Evolutionary conservation across 2,888 invertebrate species (phyloP).

Genomic region (Caenorhabditis sinica): DNA sequence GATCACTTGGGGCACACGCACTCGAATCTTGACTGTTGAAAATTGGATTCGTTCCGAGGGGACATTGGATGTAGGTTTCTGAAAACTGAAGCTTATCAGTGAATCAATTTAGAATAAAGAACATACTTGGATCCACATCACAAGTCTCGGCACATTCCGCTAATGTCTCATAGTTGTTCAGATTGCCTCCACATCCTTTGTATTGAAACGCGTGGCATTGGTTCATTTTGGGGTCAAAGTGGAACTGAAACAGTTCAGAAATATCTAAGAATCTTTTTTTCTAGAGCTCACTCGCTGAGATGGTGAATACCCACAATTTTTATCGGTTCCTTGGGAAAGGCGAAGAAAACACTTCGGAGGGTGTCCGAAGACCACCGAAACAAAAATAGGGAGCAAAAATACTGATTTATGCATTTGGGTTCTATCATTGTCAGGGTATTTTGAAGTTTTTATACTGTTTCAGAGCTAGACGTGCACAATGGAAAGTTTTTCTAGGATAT

Average conservation of each 20-base stretch:
- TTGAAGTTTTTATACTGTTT: slow-evolving; percentile 12
- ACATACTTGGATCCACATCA: slow-evolving; percentile 30
- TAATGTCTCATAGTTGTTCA: slow-evolving; percentile 42
- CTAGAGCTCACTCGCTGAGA: slow-evolving; percentile 13
- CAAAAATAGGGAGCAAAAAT: not conserved
- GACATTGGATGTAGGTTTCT: slow-evolving; percentile 45
- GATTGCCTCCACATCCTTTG: slow-evolving; percentile 43
- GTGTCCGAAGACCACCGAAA: not conserved
- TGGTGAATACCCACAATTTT: slow-evolving; percentile 2
- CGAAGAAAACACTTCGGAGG: slow-evolving; percentile 26
- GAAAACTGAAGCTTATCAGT: not conserved
- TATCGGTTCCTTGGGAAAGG: slow-evolving; percentile 23
- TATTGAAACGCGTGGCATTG: slow-evolving; percentile 47
- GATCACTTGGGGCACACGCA: slow-evolving; percentile 9
- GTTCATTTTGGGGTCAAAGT: slow-evolving; percentile 42
- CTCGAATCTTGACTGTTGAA: slow-evolving; percentile 15
- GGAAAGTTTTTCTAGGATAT: not conserved
- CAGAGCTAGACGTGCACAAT: slow-evolving; percentile 8
- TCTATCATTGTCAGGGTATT: too few relatives aligned
- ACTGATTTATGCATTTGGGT: not conserved
- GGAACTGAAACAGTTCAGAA: slow-evolving; percentile 25
- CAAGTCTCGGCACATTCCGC: slow-evolving; percentile 25
- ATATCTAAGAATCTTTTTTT: not conserved
- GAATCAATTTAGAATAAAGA: not conserved
- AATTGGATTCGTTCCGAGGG: slow-evolving; percentile 16